phyloP scores from a whole-genome alignment of 2,888 invertebrate species.

The Colostygia pectinataria region DNA sequence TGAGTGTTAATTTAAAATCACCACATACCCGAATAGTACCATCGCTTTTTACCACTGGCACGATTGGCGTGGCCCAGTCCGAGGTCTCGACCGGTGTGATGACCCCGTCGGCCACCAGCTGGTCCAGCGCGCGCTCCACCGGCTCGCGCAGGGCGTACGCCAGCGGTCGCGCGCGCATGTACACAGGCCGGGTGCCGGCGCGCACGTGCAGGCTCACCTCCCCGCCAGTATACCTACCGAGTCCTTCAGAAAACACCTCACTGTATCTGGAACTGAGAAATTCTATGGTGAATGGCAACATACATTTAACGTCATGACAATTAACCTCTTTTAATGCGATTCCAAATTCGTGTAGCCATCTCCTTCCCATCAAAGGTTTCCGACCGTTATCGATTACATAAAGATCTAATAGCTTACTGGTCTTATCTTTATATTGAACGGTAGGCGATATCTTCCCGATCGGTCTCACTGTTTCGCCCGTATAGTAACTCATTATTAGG shows the following conservation, averaged over 20 bases:
- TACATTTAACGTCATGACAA: not conserved
- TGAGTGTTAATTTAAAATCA: constrained; percentile 39
- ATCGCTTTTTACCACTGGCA: constrained; percentile 34
- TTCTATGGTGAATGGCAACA: not conserved
- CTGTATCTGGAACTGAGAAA: not conserved
- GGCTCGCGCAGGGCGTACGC: constrained; percentile 27
- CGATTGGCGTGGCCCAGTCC: constrained; percentile 4
- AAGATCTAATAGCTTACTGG: too few relatives aligned
- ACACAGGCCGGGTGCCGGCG: not conserved
- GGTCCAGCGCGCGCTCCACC: constrained; percentile 27
- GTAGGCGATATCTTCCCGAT: too few relatives aligned
- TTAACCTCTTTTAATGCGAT: not conserved
- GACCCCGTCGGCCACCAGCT: constrained; percentile 27
- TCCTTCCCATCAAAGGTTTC: constrained; percentile 23
- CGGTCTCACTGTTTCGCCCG: too few relatives aligned
- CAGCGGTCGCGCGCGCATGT: not conserved
- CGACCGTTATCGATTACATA: too few relatives aligned
- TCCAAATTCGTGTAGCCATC: constrained; percentile 29
- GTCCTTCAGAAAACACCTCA: not conserved
- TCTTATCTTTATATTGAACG: too few relatives aligned
- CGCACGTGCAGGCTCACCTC: not conserved
- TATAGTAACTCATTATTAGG: constrained; percentile 22
- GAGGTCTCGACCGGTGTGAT: constrained; percentile 1
- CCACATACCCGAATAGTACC: constrained; percentile 39
- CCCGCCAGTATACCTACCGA: not conserved